phyloP scores from a whole-genome alignment of 2,888 invertebrate species.

The Polyommatus icarus region DNA sequence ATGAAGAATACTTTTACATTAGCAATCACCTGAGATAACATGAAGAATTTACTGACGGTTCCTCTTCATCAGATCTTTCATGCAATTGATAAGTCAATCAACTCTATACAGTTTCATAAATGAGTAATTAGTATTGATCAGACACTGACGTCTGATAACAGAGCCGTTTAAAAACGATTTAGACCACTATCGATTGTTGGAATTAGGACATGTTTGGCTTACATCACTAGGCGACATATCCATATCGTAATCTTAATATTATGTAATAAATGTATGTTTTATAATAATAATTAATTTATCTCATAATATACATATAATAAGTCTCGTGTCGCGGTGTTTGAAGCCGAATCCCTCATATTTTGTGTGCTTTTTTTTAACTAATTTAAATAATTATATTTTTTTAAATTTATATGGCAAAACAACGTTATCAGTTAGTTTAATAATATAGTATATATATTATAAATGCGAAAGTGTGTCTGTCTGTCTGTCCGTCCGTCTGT shows the following conservation, averaged over 20 bases:
- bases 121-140: constrained; percentile 8
- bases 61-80: background rate
- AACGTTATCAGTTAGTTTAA: no score
- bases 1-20: no score
- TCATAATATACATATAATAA: no score
- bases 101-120: background rate
- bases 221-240: constrained; percentile 62
- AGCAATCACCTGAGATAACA: background rate
- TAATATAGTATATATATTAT: no score
- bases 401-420: no score
- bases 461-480: no score
- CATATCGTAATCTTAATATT: constrained; percentile 12
- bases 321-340: no score
- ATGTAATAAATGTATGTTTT: background rate
- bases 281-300: no score
- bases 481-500: no score
- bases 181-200: constrained; percentile 39
- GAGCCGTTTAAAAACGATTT: constrained; percentile 1
- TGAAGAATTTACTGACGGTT: background rate
- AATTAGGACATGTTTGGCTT: constrained; percentile 59
- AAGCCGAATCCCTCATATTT: no score
- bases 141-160: constrained; percentile 16
- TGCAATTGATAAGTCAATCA: background rate
- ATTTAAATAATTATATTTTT: no score
- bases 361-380: no score